Percentiles rank a stretch among this genome's conserved stretches.
Evolutionary conservation across 2,113 vertebrate species (phyloP).

Genomic region (Pandion haliaetus): DNA sequence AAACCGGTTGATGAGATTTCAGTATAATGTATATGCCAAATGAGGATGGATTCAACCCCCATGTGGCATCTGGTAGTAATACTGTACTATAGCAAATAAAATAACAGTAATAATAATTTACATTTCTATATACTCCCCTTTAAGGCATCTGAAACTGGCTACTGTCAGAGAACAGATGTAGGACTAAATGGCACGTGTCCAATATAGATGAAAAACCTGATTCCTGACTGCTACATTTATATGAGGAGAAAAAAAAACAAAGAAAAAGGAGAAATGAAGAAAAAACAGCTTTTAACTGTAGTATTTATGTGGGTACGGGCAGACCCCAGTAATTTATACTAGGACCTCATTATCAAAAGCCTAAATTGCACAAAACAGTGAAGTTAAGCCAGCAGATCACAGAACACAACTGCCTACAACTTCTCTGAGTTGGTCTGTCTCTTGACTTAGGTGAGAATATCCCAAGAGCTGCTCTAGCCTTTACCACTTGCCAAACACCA

Average conservation of each 20-base stretch:
- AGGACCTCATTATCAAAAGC: background rate
- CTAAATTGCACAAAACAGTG: background rate
- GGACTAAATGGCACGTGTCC: background rate
- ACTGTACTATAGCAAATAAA: slow-evolving; percentile 10
- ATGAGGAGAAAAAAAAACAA: background rate
- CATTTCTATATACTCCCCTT: background rate
- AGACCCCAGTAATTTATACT: background rate
- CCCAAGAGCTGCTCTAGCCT: background rate
- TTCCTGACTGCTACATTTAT: background rate
- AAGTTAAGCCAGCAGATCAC: background rate
- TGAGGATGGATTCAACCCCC: background rate
- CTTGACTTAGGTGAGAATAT: background rate
- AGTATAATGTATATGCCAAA: background rate
- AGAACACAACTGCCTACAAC: background rate
- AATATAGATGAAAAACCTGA: background rate
- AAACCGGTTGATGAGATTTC: background rate
- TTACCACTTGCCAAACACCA: background rate
- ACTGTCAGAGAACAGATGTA: slow-evolving; percentile 40
- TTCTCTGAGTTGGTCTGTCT: background rate
- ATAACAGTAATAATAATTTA: slow-evolving; percentile 37
- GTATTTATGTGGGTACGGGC: background rate
- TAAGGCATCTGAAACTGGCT: slow-evolving; percentile 29
- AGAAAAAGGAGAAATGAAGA: background rate
- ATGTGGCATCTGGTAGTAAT: slow-evolving; percentile 14
- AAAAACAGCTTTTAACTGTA: background rate